A percentile compares a stretch with the other conserved stretches of the same genome.
phyloP scores from a whole-genome alignment of 2,113 vertebrate species.

The Eidolon helvum region DNA sequence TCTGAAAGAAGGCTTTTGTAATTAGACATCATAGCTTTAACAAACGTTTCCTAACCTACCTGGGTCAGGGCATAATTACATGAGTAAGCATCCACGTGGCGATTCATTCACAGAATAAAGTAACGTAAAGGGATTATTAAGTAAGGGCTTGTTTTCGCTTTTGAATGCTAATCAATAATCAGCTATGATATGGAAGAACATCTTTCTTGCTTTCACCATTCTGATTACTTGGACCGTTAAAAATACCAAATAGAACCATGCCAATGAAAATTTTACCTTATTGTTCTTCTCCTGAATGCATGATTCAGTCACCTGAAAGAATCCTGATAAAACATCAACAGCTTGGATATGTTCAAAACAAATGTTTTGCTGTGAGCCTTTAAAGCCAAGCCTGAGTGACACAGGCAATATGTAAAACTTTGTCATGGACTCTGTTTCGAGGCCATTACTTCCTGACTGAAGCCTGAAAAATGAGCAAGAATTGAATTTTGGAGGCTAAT shows the following conservation, averaged over 20 bases:
- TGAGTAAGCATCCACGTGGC: neutral
- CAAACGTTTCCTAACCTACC: constrained; percentile 59
- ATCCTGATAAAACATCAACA: neutral
- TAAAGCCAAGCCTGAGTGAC: neutral
- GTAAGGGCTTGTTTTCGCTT: constrained; percentile 52
- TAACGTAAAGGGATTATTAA: constrained; percentile 53
- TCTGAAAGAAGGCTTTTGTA: constrained; percentile 49
- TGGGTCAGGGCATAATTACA: constrained; percentile 14
- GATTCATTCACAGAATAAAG: constrained; percentile 23
- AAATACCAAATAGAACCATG: constrained; percentile 2
- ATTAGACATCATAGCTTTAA: constrained; percentile 51
- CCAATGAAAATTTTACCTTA: neutral
- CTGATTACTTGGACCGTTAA: neutral
- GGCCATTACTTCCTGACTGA: neutral
- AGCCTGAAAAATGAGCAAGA: neutral
- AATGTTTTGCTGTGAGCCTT: neutral
- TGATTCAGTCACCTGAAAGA: neutral
- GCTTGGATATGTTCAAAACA: neutral
- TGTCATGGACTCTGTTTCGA: neutral
- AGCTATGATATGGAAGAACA: neutral
- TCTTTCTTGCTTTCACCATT: neutral
- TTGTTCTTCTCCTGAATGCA: neutral
- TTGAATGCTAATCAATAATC: constrained; percentile 44
- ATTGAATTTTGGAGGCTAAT: neutral
- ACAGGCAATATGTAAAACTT: neutral